Evolutionary conservation across 2,888 invertebrate genomes (phyloP).

Genomic region (Chouioia cunea): DNA sequence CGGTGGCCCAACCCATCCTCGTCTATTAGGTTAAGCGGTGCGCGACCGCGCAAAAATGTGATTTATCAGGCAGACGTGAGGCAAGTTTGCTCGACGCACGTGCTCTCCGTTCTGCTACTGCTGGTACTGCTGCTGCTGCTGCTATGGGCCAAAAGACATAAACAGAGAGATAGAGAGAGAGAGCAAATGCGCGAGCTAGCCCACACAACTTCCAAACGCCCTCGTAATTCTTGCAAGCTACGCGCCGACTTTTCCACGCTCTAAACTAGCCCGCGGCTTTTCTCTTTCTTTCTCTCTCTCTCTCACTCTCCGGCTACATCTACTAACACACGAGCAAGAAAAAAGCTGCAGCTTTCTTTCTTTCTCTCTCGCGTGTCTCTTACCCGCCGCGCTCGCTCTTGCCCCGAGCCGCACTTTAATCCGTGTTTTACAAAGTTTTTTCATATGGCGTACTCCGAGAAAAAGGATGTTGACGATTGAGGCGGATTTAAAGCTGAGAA

Average conservation of each 20-base stretch:
- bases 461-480: constrained; percentile 34
- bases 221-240: constrained; percentile 28
- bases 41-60: constrained; percentile 35
- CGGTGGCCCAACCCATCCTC: neutral
- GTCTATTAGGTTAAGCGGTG: neutral
- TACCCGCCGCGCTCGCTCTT: neutral
- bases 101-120: constrained; percentile 7
- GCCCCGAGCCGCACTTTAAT: constrained; percentile 27
- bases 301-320: too few relatives aligned
- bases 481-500: constrained; percentile 36
- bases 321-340: too few relatives aligned
- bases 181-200: too few relatives aligned
- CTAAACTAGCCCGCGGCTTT: constrained; percentile 15
- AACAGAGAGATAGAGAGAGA: too few relatives aligned
- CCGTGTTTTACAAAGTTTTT: constrained; percentile 44
- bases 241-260: constrained; percentile 5
- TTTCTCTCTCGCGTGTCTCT: neutral
- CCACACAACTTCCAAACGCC: constrained; percentile 23
- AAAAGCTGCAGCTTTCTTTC: neutral
- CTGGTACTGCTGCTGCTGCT: too few relatives aligned
- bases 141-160: too few relatives aligned
- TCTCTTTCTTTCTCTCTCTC: too few relatives aligned
- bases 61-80: constrained; percentile 63
- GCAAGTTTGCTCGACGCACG: constrained; percentile 50
- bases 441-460: constrained; percentile 24